These are phyloP conservation scores for Rhamnusium bicolor DNA, from an alignment of 2,888 invertebrate species.

Conservation along the genomic window DNA sequence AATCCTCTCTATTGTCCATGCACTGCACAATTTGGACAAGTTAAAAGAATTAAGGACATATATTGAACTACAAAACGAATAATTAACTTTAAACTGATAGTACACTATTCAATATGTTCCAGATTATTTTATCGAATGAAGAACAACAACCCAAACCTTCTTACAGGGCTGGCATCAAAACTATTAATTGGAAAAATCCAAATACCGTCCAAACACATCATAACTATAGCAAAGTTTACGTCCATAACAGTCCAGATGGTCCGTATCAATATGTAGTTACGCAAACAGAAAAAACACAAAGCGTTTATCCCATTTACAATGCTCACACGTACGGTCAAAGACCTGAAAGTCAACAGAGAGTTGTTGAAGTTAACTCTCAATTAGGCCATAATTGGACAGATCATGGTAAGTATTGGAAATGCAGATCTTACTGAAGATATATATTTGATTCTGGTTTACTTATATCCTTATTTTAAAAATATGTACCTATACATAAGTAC, in stretches of 20 bases:
- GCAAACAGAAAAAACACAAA: slow-evolving; percentile 39
- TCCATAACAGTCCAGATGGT: slow-evolving; percentile 50
- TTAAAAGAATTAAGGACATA: no score
- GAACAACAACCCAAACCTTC: slow-evolving; percentile 50
- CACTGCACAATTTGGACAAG: no score
- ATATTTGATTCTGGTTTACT: no score
- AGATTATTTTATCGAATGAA: slow-evolving; percentile 51
- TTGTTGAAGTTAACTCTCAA: slow-evolving; percentile 47
- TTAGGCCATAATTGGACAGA: slow-evolving; percentile 2
- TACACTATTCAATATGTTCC: background rate
- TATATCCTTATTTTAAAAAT: no score
- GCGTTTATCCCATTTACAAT: slow-evolving; percentile 55
- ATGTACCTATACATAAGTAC: no score
- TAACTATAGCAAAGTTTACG: slow-evolving; percentile 65
- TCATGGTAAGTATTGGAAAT: slow-evolving; percentile 10
- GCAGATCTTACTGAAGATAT: background rate
- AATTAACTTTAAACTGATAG: no score
- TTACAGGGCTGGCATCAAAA: slow-evolving; percentile 63
- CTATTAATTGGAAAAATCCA: slow-evolving; percentile 54
- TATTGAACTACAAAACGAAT: no score
- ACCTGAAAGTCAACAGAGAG: slow-evolving; percentile 42
- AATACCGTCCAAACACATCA: slow-evolving; percentile 58
- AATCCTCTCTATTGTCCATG: no score
- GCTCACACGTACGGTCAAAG: slow-evolving; percentile 49
- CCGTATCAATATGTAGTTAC: slow-evolving; percentile 40